Percentiles rank a stretch among this genome's conserved stretches.
Conservation (phyloP, 2,797 vertebrate species). For the Geotria australis region DNA sequence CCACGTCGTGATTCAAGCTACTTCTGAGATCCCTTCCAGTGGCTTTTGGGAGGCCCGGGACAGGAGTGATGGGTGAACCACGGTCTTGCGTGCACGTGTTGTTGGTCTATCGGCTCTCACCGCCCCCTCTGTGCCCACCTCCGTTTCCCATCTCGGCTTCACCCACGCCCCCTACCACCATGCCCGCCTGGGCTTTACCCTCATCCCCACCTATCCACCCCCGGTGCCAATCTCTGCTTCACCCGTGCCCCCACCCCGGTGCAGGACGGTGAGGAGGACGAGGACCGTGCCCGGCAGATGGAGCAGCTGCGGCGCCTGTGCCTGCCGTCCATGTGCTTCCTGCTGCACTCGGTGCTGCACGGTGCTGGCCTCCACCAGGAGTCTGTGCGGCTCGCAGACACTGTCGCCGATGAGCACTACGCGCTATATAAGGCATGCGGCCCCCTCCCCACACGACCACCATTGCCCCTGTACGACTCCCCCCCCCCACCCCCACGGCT, state of each 20-base stretch:
- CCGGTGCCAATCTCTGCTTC: neutral
- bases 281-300: conserved; percentile 57
- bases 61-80: no score
- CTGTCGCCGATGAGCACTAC: conserved; percentile 57
- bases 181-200: no score
- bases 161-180: no score
- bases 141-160: no score
- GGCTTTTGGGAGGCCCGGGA: no score
- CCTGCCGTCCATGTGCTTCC: conserved; percentile 50
- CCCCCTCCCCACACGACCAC: neutral
- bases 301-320: conserved; percentile 37
- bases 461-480: no score
- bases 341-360: conserved; percentile 57
- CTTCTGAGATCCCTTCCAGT: no score
- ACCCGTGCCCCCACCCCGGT: neutral
- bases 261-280: conserved; percentile 43
- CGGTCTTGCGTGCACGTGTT: no score
- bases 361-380: conserved; percentile 58
- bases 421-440: conserved; percentile 41
- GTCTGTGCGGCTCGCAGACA: conserved; percentile 53
- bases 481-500: neutral
- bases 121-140: no score
- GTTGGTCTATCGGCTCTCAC: no score
- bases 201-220: no score
- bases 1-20: no score